Percentiles rank a stretch among this genome's conserved stretches.
Evolutionary conservation across 1,140 invertebrate species (phyloP).

Genomic region (Paraescarpia echinospica): DNA sequence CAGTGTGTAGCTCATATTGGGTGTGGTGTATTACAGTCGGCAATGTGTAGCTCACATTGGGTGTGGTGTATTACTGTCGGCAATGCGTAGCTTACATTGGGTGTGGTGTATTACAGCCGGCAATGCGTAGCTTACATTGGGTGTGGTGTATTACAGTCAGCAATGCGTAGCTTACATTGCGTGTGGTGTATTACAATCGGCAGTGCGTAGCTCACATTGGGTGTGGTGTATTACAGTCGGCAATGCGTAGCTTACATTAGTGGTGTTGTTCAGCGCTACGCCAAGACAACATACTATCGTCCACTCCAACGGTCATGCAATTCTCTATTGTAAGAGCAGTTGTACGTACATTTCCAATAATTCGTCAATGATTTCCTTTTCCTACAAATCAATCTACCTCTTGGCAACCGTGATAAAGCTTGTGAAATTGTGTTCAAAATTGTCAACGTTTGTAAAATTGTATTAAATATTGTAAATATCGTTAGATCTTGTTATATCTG

Average conservation of each 20-base stretch:
- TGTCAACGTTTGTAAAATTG: too few species aligned
- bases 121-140: background rate
- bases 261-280: background rate
- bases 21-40: background rate
- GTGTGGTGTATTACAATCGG: background rate
- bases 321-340: background rate
- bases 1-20: background rate
- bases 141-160: background rate
- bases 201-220: background rate
- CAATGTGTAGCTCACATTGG: background rate
- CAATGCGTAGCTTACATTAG: background rate
- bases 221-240: background rate
- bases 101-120: background rate
- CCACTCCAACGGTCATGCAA: too few species aligned
- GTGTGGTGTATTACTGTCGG: background rate
- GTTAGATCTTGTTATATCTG: too few species aligned
- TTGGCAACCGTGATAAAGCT: too few species aligned
- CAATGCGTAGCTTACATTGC: background rate
- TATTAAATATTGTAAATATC: too few species aligned
- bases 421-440: too few species aligned
- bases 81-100: background rate
- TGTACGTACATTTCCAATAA: too few species aligned
- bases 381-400: too few species aligned
- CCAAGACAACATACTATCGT: background rate
- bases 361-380: too few species aligned